These are phyloP conservation scores for Rousettus madagascariensis DNA, from an alignment of 2,797 vertebrate species.

Conservation along the genomic window DNA sequence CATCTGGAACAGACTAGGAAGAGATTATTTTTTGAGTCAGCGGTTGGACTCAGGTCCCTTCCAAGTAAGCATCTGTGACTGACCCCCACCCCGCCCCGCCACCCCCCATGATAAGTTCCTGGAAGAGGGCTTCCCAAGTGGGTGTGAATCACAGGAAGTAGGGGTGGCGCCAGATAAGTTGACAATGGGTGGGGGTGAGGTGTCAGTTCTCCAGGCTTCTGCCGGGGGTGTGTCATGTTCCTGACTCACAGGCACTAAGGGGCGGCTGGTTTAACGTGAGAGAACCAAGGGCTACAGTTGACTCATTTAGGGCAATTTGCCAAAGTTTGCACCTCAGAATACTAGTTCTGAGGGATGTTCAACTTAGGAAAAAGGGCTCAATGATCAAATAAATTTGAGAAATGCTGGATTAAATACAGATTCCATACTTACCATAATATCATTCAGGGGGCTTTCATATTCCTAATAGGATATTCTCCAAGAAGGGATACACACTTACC, in stretches of 20 bases:
- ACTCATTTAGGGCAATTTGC: background rate
- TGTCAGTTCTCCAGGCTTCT: background rate
- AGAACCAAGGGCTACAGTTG: background rate
- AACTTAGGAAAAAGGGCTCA: background rate
- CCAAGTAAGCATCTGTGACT: background rate
- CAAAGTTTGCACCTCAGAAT: background rate
- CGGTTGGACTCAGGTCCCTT: background rate
- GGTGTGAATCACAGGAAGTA: background rate
- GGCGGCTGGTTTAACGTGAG: no score
- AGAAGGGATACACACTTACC: background rate
- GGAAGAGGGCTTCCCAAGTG: background rate
- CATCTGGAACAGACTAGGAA: background rate
- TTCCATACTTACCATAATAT: background rate
- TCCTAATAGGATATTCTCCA: background rate
- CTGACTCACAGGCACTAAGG: background rate
- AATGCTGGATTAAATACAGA: background rate
- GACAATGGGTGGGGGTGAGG: background rate
- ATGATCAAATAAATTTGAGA: background rate
- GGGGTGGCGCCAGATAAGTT: fast-evolving
- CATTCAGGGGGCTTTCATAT: background rate
- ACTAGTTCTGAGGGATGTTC: background rate
- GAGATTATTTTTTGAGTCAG: background rate
- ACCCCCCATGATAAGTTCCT: background rate
- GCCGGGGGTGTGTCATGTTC: no score
- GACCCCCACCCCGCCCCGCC: background rate